Conservation (phyloP, 2,113 vertebrate genomes). For the Pangasianodon gigas region DNA sequence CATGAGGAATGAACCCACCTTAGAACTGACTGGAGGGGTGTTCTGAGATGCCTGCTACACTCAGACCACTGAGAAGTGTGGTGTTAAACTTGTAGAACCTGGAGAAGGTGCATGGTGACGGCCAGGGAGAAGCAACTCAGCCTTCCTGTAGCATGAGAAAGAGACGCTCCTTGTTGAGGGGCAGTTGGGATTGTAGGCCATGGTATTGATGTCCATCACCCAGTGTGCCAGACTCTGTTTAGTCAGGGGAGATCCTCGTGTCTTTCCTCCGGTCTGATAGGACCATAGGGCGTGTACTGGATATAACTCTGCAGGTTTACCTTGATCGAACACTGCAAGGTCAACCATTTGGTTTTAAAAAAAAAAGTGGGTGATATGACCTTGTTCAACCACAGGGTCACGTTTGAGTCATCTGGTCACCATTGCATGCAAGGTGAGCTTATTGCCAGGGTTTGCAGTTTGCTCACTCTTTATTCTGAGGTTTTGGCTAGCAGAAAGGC, state of each 20-base stretch:
- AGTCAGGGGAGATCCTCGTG: background rate
- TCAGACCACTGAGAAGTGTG: background rate
- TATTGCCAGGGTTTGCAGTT: background rate
- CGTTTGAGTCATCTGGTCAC: background rate
- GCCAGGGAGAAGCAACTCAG: background rate
- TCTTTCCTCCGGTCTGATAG: background rate
- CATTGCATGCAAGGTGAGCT: background rate
- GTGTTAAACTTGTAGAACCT: background rate
- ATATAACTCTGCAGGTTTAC: background rate
- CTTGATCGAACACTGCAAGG: background rate
- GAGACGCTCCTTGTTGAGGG: background rate
- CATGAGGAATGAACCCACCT: background rate
- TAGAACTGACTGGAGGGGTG: background rate
- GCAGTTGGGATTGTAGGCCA: background rate
- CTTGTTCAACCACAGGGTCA: background rate
- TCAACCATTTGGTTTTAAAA: background rate
- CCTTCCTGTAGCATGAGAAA: background rate
- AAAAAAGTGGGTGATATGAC: background rate
- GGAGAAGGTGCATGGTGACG: background rate
- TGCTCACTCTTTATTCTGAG: background rate
- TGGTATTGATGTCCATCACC: background rate
- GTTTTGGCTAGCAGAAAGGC: background rate
- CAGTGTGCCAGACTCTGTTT: background rate
- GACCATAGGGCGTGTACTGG: background rate
- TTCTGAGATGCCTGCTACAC: background rate